A percentile compares a stretch with the other conserved stretches of the same genome.
These are phyloP conservation scores for Spizaetus ornatus DNA, from an alignment of 2,113 vertebrate genomes.

Conservation along the genomic window DNA sequence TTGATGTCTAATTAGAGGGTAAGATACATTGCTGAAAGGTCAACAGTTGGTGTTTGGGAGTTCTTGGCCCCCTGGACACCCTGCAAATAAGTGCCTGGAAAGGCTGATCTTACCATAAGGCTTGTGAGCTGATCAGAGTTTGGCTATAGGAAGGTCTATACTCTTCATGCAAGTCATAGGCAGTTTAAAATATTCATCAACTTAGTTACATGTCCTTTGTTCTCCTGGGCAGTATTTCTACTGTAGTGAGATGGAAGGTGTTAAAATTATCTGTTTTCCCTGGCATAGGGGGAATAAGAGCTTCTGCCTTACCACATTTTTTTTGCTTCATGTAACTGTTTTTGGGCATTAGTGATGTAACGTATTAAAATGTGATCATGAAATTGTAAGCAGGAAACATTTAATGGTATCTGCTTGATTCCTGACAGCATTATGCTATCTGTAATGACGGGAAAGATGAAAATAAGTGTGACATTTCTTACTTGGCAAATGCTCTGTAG, in stretches of 20 bases:
- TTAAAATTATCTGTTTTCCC: neutral
- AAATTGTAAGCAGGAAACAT: slow-evolving; percentile 34
- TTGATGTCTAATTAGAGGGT: neutral
- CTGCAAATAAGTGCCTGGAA: neutral
- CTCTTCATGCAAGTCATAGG: neutral
- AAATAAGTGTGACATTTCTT: slow-evolving; percentile 45
- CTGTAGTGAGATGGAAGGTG: neutral
- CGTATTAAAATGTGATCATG: slow-evolving; percentile 43
- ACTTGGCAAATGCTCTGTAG: slow-evolving; percentile 16
- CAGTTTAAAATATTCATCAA: neutral
- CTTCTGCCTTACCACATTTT: neutral
- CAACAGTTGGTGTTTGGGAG: neutral
- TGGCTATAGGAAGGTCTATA: neutral
- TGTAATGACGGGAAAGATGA: slow-evolving; percentile 50
- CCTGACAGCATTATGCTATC: slow-evolving; percentile 47
- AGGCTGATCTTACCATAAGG: neutral
- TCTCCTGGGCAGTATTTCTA: neutral
- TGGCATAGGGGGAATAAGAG: neutral
- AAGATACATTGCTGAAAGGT: neutral
- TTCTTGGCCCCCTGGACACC: neutral
- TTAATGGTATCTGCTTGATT: slow-evolving; percentile 41
- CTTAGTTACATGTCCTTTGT: neutral
- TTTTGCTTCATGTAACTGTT: neutral
- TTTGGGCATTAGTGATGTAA: neutral
- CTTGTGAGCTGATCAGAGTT: neutral